phyloP scores from a whole-genome alignment of 2,888 invertebrate species.

The Hartigia nigra region DNA sequence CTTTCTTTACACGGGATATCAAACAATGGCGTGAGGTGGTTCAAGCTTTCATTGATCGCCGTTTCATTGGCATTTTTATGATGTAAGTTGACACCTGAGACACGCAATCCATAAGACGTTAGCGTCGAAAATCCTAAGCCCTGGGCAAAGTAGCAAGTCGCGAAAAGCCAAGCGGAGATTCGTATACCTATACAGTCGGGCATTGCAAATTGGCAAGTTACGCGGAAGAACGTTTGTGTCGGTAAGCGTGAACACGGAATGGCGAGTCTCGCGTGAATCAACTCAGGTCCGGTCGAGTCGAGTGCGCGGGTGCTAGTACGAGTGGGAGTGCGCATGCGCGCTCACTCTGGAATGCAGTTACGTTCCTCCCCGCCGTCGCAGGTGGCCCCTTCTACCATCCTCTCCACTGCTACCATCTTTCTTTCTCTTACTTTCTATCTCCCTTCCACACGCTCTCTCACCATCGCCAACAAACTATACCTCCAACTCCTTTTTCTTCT shows the following conservation, averaged over 20 bases:
- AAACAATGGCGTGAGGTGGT: neutral
- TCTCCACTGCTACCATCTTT: conserved; percentile 21
- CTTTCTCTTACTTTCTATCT: conserved; percentile 34
- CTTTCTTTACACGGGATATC: too few species aligned
- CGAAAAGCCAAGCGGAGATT: neutral
- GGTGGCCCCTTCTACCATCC: conserved; percentile 11
- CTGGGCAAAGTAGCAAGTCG: neutral
- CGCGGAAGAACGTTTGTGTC: neutral
- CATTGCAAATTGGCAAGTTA: neutral
- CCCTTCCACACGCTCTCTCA: conserved; percentile 23
- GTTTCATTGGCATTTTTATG: conserved; percentile 20
- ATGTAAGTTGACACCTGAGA: conserved; percentile 12
- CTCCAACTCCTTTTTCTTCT: neutral
- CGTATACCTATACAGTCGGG: neutral
- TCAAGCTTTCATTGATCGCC: conserved; percentile 14
- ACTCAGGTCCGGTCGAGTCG: conserved; percentile 23
- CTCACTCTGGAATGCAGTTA: conserved; percentile 37
- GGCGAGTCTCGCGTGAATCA: conserved; percentile 5
- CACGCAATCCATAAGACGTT: neutral
- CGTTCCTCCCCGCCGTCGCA: conserved; percentile 5
- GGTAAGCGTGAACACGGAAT: neutral
- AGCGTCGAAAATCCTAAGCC: neutral
- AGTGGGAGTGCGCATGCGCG: conserved; percentile 40
- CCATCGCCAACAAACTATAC: conserved; percentile 2
- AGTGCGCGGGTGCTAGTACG: conserved; percentile 49